These are phyloP conservation scores for Eueremaeus valkanovi DNA, from an alignment of 2,888 invertebrate species.

Conservation along the genomic window DNA sequence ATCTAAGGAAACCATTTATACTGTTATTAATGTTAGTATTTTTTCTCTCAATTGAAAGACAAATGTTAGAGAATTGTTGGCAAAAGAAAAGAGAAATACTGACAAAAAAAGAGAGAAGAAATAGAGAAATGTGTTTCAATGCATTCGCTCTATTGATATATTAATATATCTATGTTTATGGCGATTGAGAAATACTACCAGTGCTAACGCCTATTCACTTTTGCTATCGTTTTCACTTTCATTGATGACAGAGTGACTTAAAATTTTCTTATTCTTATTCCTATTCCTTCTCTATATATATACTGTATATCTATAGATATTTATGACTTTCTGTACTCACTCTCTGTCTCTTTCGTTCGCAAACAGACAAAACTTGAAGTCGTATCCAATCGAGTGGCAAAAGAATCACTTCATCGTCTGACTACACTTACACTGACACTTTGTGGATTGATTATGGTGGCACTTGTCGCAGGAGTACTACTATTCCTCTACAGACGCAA, in stretches of 20 bases:
- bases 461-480: conserved; percentile 61
- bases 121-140: background rate
- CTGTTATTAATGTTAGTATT: conserved; percentile 12
- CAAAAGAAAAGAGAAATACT: too few species aligned
- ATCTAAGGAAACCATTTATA: conserved; percentile 25
- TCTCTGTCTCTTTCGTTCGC: too few species aligned
- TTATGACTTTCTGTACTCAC: too few species aligned
- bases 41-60: conserved; percentile 12
- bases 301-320: background rate
- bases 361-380: background rate
- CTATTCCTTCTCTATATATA: background rate
- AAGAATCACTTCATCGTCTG: conserved; percentile 43
- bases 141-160: background rate
- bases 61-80: background rate
- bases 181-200: background rate
- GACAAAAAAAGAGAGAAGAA: too few species aligned
- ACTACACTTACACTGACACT: conserved; percentile 60
- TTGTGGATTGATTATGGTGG: conserved; percentile 63
- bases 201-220: background rate
- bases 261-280: background rate
- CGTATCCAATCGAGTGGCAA: background rate
- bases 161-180: background rate
- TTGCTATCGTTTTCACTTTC: background rate
- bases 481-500: conserved; percentile 70
- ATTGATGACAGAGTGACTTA: too few species aligned